Evolutionary conservation across 2,888 invertebrate genomes (phyloP), one percentile per base, ranked within the genome.

Genomic region (Hyposoter didymator): DNA sequence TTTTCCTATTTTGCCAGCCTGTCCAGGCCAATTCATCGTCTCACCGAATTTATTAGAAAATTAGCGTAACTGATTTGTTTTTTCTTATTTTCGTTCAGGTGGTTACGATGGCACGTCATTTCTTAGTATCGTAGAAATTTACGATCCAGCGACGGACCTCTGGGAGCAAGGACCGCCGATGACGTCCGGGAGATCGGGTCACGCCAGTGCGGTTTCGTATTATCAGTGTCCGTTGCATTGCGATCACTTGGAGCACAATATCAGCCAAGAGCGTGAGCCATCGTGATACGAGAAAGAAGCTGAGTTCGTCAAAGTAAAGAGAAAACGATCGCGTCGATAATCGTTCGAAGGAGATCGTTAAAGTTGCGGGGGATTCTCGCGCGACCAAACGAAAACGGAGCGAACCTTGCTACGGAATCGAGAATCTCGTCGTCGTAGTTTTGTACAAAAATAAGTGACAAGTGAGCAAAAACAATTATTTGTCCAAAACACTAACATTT

Each of bases 31-130:
- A n/a, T n/a, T n/a, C n/a, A n/a, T n/a, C n/a, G n/a, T n/a, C n/a
- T n/a, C 2, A 43, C 3, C 17, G n/a, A 19, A 39, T 49, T 4
- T 19, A 49, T 59, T 14, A 22, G 3, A n/a, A n/a, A 62, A 35
- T 43, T 43, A 19, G 43, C n/a, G 19, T 52, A 45, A 78, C 39
- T 52, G n/a, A 70, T 80, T 59, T 67, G 17, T 76, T 74, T 32
- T 35, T 14, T 19, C 52, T 66, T n/a, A 28, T 72, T 72, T 35
- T 84, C 64, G 49, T 84, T 94, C 92, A 97, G 98, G 98, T 79
- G 98, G 98, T 1, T 99, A 98, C 94, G 98, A 98, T 94, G 98
- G 98, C 76, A 95, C 96, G 52, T 96, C 96, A 84, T 98, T 99
- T 94, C 94, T 98, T 62, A 96, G 96, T 86, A 97, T 97, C 73